Percentiles rank a stretch among this genome's conserved stretches.
Evolutionary conservation across 2,888 invertebrate genomes (phyloP).

Genomic region (Petrophora chlorosata): DNA sequence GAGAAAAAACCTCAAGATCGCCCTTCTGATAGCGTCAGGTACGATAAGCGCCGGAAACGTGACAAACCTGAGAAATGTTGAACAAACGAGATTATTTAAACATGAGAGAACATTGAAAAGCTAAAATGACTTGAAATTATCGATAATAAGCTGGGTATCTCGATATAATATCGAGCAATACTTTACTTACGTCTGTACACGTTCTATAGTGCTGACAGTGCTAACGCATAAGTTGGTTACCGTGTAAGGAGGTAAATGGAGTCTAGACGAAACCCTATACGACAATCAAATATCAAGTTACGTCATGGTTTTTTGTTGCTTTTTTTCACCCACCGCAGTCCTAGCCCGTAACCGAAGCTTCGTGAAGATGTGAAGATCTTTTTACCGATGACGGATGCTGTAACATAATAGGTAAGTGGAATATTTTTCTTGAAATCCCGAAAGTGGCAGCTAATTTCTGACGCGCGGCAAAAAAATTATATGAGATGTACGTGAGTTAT

Average conservation of each 20-base stretch:
- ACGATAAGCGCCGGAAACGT: slow-evolving; percentile 60
- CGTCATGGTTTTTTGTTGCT: slow-evolving; percentile 57
- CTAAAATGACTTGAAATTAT: slow-evolving; percentile 18
- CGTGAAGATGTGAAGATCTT: slow-evolving; percentile 56
- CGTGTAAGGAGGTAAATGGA: slow-evolving; percentile 61
- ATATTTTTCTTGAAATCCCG: slow-evolving; percentile 29
- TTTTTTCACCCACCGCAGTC: slow-evolving; percentile 64
- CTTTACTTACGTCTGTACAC: slow-evolving; percentile 5
- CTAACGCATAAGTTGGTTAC: slow-evolving; percentile 35
- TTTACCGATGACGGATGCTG: slow-evolving; percentile 65
- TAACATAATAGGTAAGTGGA: slow-evolving; percentile 41
- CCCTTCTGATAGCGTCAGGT: slow-evolving; percentile 57
- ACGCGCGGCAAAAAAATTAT: slow-evolving; percentile 29
- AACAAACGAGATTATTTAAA: slow-evolving; percentile 28
- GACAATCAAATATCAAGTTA: slow-evolving; percentile 62
- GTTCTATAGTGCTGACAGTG: slow-evolving; percentile 17
- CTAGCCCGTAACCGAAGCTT: slow-evolving; percentile 65
- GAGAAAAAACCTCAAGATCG: slow-evolving; percentile 56
- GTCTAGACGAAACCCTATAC: slow-evolving; percentile 74
- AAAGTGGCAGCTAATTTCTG: slow-evolving; percentile 37
- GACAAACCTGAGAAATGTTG: slow-evolving; percentile 35
- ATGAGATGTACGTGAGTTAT: slow-evolving; percentile 38
- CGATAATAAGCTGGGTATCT: slow-evolving; percentile 10
- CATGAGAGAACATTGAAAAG: too few relatives aligned
- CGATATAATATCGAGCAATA: too few relatives aligned